Evolutionary conservation across 2,888 invertebrate species (phyloP).

Genomic region (Lasioglossum calceatum): DNA sequence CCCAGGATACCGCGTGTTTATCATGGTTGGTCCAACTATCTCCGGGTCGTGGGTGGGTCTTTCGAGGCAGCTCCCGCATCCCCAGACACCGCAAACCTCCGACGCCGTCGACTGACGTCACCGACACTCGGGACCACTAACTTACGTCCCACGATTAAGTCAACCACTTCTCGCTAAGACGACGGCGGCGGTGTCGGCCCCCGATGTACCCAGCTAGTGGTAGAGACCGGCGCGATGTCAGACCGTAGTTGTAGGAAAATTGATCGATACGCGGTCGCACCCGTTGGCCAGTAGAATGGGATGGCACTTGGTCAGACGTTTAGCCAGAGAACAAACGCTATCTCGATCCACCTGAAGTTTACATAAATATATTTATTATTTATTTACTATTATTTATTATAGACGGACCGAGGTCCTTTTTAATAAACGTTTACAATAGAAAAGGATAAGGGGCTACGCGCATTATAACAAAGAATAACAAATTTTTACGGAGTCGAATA

Average conservation of each 20-base stretch:
- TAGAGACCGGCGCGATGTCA: background rate
- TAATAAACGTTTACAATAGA: no score
- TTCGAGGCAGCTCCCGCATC: constrained; percentile 28
- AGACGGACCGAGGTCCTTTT: no score
- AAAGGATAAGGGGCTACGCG: no score
- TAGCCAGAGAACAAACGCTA: background rate
- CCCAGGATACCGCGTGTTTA: constrained; percentile 72
- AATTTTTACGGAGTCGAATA: no score
- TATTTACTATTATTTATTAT: no score
- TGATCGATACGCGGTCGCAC: constrained; percentile 39
- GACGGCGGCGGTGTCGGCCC: background rate
- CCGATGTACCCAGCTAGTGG: background rate
- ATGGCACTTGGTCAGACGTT: constrained; percentile 5
- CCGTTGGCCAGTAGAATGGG: constrained; percentile 4
- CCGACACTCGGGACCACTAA: constrained; percentile 61
- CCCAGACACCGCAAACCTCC: constrained; percentile 43
- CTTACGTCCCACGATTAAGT: constrained; percentile 67
- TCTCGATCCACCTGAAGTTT: no score
- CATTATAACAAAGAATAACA: no score
- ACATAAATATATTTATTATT: no score
- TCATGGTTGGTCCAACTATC: constrained; percentile 64
- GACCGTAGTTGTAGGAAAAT: background rate
- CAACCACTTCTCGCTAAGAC: constrained; percentile 46
- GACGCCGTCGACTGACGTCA: constrained; percentile 56
- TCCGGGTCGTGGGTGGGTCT: constrained; percentile 48